A percentile compares a stretch with the other conserved stretches of the same genome.
Evolutionary conservation across 2,113 vertebrate genomes (phyloP).

Genomic region (Talpa occidentalis): DNA sequence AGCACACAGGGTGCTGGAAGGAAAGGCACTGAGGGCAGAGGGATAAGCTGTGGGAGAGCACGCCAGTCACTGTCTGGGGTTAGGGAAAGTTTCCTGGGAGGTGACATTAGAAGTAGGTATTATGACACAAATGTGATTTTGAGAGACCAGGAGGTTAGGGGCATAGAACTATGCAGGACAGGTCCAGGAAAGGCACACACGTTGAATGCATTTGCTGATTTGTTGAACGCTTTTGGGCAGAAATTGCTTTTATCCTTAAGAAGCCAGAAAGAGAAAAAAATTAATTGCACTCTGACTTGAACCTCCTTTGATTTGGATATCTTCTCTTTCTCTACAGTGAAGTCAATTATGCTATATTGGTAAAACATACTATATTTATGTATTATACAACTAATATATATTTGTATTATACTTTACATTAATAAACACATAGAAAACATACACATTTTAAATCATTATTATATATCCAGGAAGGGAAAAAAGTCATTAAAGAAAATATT

Average conservation of each 20-base stretch:
- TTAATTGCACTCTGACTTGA: neutral
- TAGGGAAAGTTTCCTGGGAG: neutral
- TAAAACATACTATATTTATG: neutral
- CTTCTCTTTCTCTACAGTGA: neutral
- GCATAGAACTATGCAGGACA: neutral
- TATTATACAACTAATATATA: neutral
- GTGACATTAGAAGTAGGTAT: neutral
- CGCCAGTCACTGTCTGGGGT: neutral
- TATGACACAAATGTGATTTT: neutral
- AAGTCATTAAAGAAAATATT: neutral
- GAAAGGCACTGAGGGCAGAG: neutral
- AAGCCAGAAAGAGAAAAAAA: constrained; percentile 6
- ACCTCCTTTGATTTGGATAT: neutral
- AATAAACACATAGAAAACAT: neutral
- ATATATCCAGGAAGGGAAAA: neutral
- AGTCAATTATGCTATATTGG: neutral
- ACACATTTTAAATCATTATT: neutral
- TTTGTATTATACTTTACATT: neutral
- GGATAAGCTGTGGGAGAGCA: neutral
- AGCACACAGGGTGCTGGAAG: neutral
- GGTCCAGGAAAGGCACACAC: neutral
- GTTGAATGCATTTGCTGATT: neutral
- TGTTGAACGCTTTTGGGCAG: neutral
- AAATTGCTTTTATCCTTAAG: neutral
- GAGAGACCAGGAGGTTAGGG: neutral